Evolutionary conservation across 2,888 invertebrate species (phyloP).

Genomic region (Tetragonula carbonaria): DNA sequence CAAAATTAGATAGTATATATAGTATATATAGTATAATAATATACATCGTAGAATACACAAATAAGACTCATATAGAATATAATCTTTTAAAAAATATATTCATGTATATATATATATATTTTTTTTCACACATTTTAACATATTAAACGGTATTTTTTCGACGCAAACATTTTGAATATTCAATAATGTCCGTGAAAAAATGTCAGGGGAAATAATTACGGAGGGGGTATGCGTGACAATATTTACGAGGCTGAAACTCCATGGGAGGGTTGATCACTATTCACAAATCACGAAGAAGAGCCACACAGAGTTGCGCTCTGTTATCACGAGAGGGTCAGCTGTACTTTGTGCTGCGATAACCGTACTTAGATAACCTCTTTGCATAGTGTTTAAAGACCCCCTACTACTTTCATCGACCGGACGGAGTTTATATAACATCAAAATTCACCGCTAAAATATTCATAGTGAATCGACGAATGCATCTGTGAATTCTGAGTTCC

Average conservation of each 20-base stretch:
- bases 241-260: constrained; percentile 50
- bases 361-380: constrained; percentile 79
- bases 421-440: constrained; percentile 67
- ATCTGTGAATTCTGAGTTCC: constrained; percentile 1
- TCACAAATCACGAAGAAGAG: neutral
- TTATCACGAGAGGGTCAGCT: constrained; percentile 78
- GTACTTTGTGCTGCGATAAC: constrained; percentile 80
- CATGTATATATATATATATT: too few species aligned
- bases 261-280: constrained; percentile 15
- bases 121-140: too few species aligned
- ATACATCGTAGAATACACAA: neutral
- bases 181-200: too few species aligned
- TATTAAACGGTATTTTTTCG: too few species aligned
- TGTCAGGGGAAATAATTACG: neutral
- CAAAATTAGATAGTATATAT: neutral
- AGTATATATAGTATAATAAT: neutral
- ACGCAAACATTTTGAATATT: too few species aligned
- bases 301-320: constrained; percentile 38
- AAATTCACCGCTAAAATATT: constrained; percentile 51
- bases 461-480: constrained; percentile 44
- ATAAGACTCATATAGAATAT: neutral
- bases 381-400: constrained; percentile 48
- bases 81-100: neutral
- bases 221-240: constrained; percentile 2
- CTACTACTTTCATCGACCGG: constrained; percentile 50